phyloP scores from a whole-genome alignment of 2,888 invertebrate genomes.

The Priocnemis perturbator region DNA sequence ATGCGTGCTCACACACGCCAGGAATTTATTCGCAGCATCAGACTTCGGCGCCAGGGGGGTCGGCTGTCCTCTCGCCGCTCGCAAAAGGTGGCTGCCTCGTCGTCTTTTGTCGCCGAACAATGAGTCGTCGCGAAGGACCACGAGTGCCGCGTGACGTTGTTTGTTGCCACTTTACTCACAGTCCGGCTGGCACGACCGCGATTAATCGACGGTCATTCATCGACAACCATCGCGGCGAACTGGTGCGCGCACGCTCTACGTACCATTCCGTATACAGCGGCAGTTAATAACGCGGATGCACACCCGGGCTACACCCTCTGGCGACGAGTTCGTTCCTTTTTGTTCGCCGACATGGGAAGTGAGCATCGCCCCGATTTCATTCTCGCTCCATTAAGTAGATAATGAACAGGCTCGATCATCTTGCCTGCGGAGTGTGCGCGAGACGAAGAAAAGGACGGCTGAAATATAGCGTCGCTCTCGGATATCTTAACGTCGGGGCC shows the following conservation, averaged over 20 bases:
- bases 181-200: slow-evolving; percentile 58
- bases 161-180: slow-evolving; percentile 59
- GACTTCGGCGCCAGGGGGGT: slow-evolving; percentile 30
- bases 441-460: slow-evolving; percentile 16
- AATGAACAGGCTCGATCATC: slow-evolving; percentile 47
- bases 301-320: slow-evolving; percentile 27
- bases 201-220: slow-evolving; percentile 56
- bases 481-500: too few species aligned
- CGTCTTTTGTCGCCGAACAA: slow-evolving; percentile 9
- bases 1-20: slow-evolving; percentile 63
- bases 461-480: background rate
- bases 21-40: slow-evolving; percentile 60
- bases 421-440: slow-evolving; percentile 7
- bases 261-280: slow-evolving; percentile 20
- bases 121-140: slow-evolving; percentile 7
- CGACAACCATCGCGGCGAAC: slow-evolving; percentile 11
- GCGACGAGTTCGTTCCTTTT: slow-evolving; percentile 35
- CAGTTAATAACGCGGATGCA: slow-evolving; percentile 28
- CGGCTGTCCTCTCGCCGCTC: slow-evolving; percentile 22
- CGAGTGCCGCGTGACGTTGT: slow-evolving; percentile 25
- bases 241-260: slow-evolving; percentile 15
- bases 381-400: slow-evolving; percentile 67
- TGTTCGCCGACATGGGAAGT: slow-evolving; percentile 70
- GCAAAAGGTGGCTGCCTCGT: slow-evolving; percentile 2
- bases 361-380: slow-evolving; percentile 62